Percentiles rank a stretch among this genome's conserved stretches.
Conservation (phyloP, 2,888 invertebrate genomes). For the Eueremaeus valkanovi region DNA sequence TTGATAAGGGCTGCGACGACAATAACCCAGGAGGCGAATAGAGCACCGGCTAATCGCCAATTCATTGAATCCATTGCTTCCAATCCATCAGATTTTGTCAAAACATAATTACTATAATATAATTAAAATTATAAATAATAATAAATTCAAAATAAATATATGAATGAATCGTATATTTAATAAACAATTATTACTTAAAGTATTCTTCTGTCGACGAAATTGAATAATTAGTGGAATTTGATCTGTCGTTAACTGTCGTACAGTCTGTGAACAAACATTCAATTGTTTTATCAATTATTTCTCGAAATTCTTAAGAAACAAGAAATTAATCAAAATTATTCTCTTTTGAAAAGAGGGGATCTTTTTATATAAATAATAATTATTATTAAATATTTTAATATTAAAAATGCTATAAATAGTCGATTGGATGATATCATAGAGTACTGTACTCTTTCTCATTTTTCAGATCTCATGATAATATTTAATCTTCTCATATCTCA, state of each 20-base stretch:
- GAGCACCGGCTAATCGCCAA: slow-evolving; percentile 43
- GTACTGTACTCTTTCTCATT: too few species aligned
- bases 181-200: slow-evolving; percentile 43
- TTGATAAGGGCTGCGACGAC: slow-evolving; percentile 45
- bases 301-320: too few species aligned
- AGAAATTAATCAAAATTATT: too few species aligned
- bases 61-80: slow-evolving; percentile 40
- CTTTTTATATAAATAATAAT: too few species aligned
- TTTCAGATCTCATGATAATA: too few species aligned
- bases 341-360: too few species aligned
- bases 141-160: neutral
- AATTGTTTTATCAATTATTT: too few species aligned
- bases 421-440: too few species aligned
- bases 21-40: slow-evolving; percentile 45
- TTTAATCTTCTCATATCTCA: too few species aligned
- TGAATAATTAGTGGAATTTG: slow-evolving; percentile 34
- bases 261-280: slow-evolving; percentile 20
- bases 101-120: slow-evolving; percentile 44
- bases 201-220: slow-evolving; percentile 46
- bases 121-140: slow-evolving; percentile 1
- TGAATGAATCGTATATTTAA: neutral
- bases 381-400: too few species aligned
- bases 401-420: too few species aligned
- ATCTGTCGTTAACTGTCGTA: neutral
- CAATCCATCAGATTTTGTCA: slow-evolving; percentile 43